These are phyloP conservation scores for Ramphastos sulfuratus DNA, from an alignment of 2,113 vertebrate genomes.

Conservation along the genomic window DNA sequence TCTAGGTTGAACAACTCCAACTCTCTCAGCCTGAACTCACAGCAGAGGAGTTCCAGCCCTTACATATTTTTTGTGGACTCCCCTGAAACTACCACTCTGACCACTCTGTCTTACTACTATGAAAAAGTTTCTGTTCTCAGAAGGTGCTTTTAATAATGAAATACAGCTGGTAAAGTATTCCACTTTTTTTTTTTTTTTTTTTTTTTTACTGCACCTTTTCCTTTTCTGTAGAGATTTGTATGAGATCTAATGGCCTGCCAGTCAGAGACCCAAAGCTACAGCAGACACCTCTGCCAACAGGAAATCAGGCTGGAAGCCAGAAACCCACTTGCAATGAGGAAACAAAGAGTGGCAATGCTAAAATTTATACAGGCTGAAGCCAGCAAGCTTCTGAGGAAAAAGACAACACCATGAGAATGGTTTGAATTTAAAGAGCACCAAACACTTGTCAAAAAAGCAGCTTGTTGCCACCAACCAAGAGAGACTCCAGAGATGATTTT, in stretches of 20 bases:
- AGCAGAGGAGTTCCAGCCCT: not conserved
- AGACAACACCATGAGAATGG: not conserved
- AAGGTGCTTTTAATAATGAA: not conserved
- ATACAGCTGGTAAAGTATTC: not conserved
- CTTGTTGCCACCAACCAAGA: not conserved
- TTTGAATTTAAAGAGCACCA: not conserved
- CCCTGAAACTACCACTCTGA: not conserved
- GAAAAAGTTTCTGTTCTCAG: not conserved
- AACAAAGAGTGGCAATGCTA: not conserved
- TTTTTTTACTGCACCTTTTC: not conserved
- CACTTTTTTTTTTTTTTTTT: not conserved
- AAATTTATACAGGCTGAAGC: not conserved
- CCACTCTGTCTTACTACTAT: not conserved
- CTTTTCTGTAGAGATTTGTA: not conserved
- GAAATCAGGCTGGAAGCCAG: not conserved
- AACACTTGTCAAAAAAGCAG: not conserved
- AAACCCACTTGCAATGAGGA: not conserved
- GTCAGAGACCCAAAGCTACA: not conserved
- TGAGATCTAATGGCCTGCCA: not conserved
- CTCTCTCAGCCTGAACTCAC: no score
- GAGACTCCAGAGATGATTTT: not conserved
- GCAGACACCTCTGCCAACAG: not conserved
- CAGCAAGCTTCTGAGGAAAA: not conserved
- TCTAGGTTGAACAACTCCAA: no score
- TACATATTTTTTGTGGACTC: not conserved